phyloP scores from a whole-genome alignment of 1,140 invertebrate species.

The Drosophila pallidifrons region DNA sequence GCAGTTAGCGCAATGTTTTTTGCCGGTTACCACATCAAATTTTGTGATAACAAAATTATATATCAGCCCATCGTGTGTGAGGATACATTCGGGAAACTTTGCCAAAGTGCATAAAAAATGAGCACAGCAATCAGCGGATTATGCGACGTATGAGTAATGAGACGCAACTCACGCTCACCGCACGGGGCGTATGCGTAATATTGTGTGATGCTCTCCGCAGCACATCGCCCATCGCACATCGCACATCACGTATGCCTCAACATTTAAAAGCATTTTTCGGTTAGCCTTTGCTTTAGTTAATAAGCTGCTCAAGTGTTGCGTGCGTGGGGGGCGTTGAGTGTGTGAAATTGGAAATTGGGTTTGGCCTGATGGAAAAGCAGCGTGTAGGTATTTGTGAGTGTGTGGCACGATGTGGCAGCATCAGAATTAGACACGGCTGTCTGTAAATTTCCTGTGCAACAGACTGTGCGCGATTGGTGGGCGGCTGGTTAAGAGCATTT shows the following conservation, averaged over 20 bases:
- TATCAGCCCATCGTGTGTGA: conserved; percentile 4
- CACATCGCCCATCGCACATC: conserved; percentile 17
- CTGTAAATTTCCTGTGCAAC: conserved; percentile 35
- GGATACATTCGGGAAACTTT: conserved; percentile 31
- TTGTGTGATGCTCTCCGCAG: neutral
- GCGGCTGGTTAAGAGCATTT: conserved; percentile 42
- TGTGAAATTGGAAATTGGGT: conserved; percentile 39
- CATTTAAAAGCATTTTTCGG: conserved; percentile 56
- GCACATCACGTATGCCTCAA: conserved; percentile 32
- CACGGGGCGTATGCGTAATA: conserved; percentile 43
- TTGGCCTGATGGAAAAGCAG: conserved; percentile 21
- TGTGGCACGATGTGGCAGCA: neutral
- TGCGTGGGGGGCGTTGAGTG: conserved; percentile 23
- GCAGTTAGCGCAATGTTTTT: conserved; percentile 16
- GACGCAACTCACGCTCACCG: conserved; percentile 1
- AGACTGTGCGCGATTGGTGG: conserved; percentile 25
- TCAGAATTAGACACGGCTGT: conserved; percentile 26
- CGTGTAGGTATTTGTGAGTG: neutral
- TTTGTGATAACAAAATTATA: conserved; percentile 56
- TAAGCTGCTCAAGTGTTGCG: conserved; percentile 46
- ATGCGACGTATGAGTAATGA: conserved; percentile 47
- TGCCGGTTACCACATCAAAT: conserved; percentile 31
- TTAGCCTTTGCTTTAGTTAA: conserved; percentile 41
- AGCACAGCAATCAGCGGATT: conserved; percentile 51
- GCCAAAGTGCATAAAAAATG: conserved; percentile 51